Evolutionary conservation across 2,888 invertebrate genomes (phyloP), one percentile per base, ranked within the genome.

Genomic region (Xylota sylvarum): DNA sequence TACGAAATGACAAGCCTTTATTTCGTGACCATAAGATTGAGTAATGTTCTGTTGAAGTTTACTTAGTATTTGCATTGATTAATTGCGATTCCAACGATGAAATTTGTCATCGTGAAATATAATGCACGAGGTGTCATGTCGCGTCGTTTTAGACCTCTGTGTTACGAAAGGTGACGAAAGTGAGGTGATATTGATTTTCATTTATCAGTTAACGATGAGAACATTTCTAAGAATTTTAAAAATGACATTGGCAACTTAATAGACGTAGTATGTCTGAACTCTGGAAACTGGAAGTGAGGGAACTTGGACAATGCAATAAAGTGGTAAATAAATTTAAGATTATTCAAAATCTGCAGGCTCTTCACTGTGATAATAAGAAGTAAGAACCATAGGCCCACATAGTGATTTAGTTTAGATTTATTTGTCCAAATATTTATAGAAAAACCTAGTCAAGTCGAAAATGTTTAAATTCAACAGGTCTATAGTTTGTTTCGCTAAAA

Each of bases 41-140:
- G 50, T 60, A 73, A 73, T 62, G 10, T 50, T n/a, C 37, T 32
- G 23, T 1, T 7, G 40, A 52, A 17, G 17, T 40, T 32, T 7
- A 23, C 23, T 1, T 6, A 46, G n/a, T 48, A 56, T 0, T 30
- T 56, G 17, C 35, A 50, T 30, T 35, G 37, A 73, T 50, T 12
- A 50, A 73, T 60, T 60, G 48, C 17, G 60, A 50, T 69, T 69
- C 32, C 37, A 52, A n/a, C 23, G 60, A 69, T 23, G 4, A 17
- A 10, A 56, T 77, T 32, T 77, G 77, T 77, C 77, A 77, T 60
- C 50, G 12, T 23, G 70, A 58, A 56, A 70, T 46, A 58, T 14
- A 58, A 70, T 70, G 14, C 4, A 48, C 5, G 32, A 46, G 32
- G 48, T 30, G 9, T 35, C 1, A 4, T 19, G 40, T 40, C n/a